Conservation (phyloP, 1,140 invertebrate genomes). For the Eriosoma lanigerum region DNA sequence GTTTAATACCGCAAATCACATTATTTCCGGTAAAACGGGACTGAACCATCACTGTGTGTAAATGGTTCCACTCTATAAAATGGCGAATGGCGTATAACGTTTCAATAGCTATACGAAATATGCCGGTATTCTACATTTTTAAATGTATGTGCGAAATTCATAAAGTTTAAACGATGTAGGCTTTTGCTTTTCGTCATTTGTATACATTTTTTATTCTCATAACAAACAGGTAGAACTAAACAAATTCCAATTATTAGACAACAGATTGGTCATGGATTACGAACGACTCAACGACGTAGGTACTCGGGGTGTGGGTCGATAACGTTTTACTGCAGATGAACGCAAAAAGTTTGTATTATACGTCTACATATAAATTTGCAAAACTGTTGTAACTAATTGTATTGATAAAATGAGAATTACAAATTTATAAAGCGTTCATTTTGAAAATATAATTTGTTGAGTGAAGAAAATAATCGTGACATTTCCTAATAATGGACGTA, state of each 20-base stretch:
- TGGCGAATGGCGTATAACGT: conserved; percentile 24
- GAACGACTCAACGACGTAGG: no score
- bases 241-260: conserved; percentile 14
- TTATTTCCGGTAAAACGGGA: conserved; percentile 51
- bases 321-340: no score
- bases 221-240: background rate
- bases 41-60: conserved; percentile 42
- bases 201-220: background rate
- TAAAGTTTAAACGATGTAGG: background rate
- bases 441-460: no score
- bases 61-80: conserved; percentile 51
- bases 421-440: no score
- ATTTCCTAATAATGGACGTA: background rate
- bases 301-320: no score
- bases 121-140: background rate
- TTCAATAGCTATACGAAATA: conserved; percentile 7
- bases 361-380: no score
- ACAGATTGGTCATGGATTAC: no score
- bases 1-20: conserved; percentile 37
- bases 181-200: background rate
- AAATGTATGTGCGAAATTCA: background rate
- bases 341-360: no score
- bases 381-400: no score
- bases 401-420: no score
- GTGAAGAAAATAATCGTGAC: background rate